A percentile compares a stretch with the other conserved stretches of the same genome.
These are phyloP conservation scores for Montifringilla adamsi DNA, from an alignment of 2,113 vertebrate species.

Conservation along the genomic window DNA sequence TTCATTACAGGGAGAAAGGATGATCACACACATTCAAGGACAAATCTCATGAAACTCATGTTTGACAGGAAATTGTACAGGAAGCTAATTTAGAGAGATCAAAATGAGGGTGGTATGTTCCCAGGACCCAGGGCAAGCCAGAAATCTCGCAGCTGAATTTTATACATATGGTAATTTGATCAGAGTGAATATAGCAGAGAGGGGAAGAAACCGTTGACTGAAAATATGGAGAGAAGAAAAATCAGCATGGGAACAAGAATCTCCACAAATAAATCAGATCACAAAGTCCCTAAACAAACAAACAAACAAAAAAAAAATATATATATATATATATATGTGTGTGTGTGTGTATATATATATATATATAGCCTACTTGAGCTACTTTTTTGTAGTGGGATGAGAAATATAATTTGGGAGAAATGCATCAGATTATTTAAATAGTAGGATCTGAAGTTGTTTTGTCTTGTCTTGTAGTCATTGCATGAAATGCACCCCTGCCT, in stretches of 20 bases:
- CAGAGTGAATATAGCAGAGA: background rate
- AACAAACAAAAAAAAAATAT: background rate
- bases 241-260: background rate
- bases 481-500: background rate
- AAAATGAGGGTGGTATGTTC: conserved; percentile 72
- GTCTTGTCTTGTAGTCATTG: background rate
- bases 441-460: background rate
- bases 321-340: too few relatives aligned
- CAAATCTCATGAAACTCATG: conserved; percentile 68
- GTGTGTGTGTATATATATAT: background rate
- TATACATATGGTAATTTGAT: conserved; percentile 57
- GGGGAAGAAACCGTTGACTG: background rate
- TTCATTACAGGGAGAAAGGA: conserved; percentile 26
- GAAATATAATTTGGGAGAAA: background rate
- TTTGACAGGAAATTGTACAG: conserved; percentile 73
- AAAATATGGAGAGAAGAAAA: conserved; percentile 4
- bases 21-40: conserved; percentile 56
- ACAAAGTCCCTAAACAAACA: background rate
- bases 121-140: conserved; percentile 70
- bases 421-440: background rate
- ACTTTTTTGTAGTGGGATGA: background rate
- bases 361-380: background rate
- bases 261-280: background rate
- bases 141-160: conserved; percentile 64
- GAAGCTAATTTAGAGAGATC: conserved; percentile 72